A percentile compares a stretch with the other conserved stretches of the same genome.
Evolutionary conservation across 2,888 invertebrate genomes (phyloP).

Genomic region (Cloeon dipterum): DNA sequence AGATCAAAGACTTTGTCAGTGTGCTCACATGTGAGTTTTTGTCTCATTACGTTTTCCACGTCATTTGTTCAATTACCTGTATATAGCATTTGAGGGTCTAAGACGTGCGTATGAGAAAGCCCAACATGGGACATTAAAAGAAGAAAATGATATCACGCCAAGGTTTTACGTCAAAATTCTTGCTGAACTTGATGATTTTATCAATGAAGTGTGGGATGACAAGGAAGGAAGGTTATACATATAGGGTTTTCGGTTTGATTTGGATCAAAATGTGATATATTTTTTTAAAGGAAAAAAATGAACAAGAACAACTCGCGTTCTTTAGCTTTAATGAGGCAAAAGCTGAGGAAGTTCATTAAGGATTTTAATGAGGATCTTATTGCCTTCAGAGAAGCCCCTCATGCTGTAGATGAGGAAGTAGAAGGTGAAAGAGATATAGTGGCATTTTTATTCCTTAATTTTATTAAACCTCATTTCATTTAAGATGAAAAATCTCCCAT

Average conservation of each 20-base stretch:
- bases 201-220: conserved; percentile 86
- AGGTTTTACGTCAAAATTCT: conserved; percentile 71
- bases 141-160: conserved; percentile 79
- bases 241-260: neutral
- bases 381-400: conserved; percentile 69
- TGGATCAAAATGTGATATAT: conserved; percentile 4
- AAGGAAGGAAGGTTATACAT: conserved; percentile 38
- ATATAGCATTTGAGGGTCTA: conserved; percentile 75
- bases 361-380: conserved; percentile 75
- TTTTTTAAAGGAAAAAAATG: conserved; percentile 38
- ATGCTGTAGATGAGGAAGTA: conserved; percentile 65
- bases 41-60: too few species aligned
- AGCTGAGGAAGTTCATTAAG: conserved; percentile 81
- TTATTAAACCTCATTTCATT: conserved; percentile 15
- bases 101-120: conserved; percentile 79
- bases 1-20: conserved; percentile 94
- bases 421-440: conserved; percentile 32
- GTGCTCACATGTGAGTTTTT: conserved; percentile 60
- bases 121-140: conserved; percentile 73
- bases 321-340: conserved; percentile 79
- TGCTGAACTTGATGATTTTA: conserved; percentile 74
- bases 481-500: conserved; percentile 29
- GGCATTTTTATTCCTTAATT: too few species aligned
- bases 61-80: too few species aligned
- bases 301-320: conserved; percentile 89